Base-by-base conservation (phyloP, 2,797 vertebrate species). In the Smutsia gigantea region DNA sequence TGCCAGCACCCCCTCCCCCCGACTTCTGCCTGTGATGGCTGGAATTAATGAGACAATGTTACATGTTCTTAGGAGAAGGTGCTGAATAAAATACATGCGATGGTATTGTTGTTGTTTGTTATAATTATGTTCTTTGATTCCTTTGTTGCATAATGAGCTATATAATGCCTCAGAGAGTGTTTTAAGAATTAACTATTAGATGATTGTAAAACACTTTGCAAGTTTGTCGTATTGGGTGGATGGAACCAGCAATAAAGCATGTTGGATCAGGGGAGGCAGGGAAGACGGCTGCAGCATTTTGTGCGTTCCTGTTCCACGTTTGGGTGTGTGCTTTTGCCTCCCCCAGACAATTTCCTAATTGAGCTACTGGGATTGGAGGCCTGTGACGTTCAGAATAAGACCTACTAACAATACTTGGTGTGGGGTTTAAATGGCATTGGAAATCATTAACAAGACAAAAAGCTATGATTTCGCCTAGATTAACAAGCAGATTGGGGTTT, bases 391-490 rank as follows among this genome's bases (percentile, higher is more conserved):
- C 74, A 85, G 93, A 75, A 71, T 87, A 87, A 95, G 90, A 96
- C 96, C 97, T 88, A 63, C 97, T 90, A 63, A 83, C 88, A 92
- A 94, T 96, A 84, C 91, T 91, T 89, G 74, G 74, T 93, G 93
- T 95, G 89, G 92, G 94, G 95, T 93, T 97, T 95, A 98, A 97
- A 96, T 95, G 82, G 49, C 97, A 86, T 97, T 97, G 92, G 97
- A 97, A 98, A 96, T 98, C 96, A 78, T 97, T 83, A 86, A 97
- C 19, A 19, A 97, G 96, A 97, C 97, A 51, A 12, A 75, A 94
- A 81, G 0, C 7, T 96, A 87, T 96, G 83, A 95, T 97, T 96
- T 97, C 95, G 79, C 89, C 84, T 69, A 89, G 93, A 85, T 97
- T 79, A 96, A 94, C 96, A 90, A 95, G 21, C 97, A 57, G 85